A percentile compares a stretch with the other conserved stretches of the same genome.
phyloP scores from a whole-genome alignment of 2,113 vertebrate genomes.

The Proteles cristata region DNA sequence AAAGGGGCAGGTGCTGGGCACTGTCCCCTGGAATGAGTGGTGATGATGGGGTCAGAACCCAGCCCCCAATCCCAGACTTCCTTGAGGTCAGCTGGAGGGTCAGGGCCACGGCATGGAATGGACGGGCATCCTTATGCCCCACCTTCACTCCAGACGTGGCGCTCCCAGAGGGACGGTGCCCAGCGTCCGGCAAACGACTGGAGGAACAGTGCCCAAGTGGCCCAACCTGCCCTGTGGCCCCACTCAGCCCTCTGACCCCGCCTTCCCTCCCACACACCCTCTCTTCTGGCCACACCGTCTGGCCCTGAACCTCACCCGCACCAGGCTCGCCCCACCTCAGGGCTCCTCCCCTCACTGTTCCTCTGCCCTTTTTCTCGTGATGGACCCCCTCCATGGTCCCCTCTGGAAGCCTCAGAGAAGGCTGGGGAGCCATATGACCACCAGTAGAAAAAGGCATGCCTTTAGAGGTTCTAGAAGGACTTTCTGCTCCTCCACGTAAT shows the following conservation, averaged over 20 bases:
- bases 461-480: not conserved
- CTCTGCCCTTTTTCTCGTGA: accelerated
- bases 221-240: accelerated
- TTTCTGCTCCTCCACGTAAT: not conserved
- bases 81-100: not conserved
- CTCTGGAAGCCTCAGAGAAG: not conserved
- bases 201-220: accelerated
- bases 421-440: not conserved
- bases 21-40: not conserved
- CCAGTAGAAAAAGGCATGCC: not conserved
- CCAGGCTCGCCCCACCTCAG: not conserved
- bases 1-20: not conserved
- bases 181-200: not conserved
- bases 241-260: not conserved
- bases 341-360: not conserved
- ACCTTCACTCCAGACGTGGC: not conserved
- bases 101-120: accelerated
- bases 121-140: accelerated
- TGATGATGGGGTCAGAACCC: not conserved
- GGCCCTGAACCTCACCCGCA: accelerated
- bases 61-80: not conserved
- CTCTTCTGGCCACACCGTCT: accelerated
- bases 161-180: accelerated
- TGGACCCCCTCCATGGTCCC: not conserved
- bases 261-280: accelerated